Base-by-base conservation (phyloP, 2,888 invertebrate species). In the Didymodactylos carnosus region DNA sequence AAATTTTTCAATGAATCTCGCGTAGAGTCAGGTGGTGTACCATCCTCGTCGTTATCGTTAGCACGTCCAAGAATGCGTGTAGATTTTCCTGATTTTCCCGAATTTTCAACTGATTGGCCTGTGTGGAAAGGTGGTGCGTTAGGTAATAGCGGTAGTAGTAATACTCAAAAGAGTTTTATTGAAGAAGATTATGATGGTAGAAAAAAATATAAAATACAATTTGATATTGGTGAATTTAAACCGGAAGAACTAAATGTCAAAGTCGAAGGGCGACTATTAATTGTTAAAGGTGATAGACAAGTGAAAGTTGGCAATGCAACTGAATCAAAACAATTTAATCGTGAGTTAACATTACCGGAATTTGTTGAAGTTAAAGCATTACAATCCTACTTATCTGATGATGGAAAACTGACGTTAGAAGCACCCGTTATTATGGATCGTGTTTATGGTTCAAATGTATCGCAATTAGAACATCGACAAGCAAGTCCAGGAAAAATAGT, bases 21-120 rank as follows among this genome's bases (percentile, higher is more conserved):
- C 39, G 40, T n/a, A n/a, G 41, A 71, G 14, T n/a, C 13, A 10
- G 19, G 23, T n/a, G 14, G 25, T 3, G 40, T 27, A n/a, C 70
- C 69, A 43, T 75, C 75, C 8, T 29, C 49, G 7, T 27, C 73
- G 14, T 53, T 53, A 4, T 14, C 70, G 14, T 11, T 29, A n/a
- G 49, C 69, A n/a, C 41, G 40, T 27, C 75, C 75, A 8, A 23
- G 72, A 40, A 72, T 75, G 72, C 72, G 72, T 49, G 62, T 75
- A n/a, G 69, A 75, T 39, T 69, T 40, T 69, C 75, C 75, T 29
- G 75, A 75, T 40, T 75, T 75, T 72, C 75, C 75, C 0, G 75
- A 75, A n/a, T 69, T 75, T 19, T 62, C 62, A 39, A 41, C n/a
- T 41, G 72, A 69, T 49, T 29, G 53, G 39, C 69, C 72, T 69